phyloP scores from a whole-genome alignment of 1,140 invertebrate species.

The Triops cancriformis region DNA sequence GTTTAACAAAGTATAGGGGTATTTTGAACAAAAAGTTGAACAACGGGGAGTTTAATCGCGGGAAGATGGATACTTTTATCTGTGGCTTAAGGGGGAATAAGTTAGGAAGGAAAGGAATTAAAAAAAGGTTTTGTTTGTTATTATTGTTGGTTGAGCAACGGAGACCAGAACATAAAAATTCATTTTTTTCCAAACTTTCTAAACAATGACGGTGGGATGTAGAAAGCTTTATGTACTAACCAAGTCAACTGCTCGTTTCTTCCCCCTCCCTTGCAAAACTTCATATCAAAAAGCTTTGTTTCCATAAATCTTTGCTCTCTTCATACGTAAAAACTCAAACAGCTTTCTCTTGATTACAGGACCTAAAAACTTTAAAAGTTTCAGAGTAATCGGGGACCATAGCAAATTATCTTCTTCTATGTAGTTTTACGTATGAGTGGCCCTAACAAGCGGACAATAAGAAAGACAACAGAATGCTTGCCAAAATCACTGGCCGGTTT shows the following conservation, averaged over 20 bases:
- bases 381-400: not conserved
- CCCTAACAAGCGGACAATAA: constrained; percentile 13
- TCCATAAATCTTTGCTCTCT: not conserved
- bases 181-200: not conserved
- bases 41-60: not conserved
- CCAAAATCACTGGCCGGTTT: not conserved
- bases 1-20: not conserved
- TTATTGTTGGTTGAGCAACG: not conserved
- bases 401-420: not conserved
- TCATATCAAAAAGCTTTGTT: not conserved
- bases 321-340: constrained; percentile 4
- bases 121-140: not conserved
- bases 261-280: not conserved
- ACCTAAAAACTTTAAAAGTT: not conserved
- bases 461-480: constrained; percentile 5
- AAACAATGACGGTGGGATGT: constrained; percentile 10
- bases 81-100: not conserved
- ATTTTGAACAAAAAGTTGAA: not conserved
- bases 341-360: not conserved
- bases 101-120: not conserved
- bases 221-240: not conserved
- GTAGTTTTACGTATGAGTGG: constrained; percentile 8
- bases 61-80: too few relatives aligned
- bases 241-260: not conserved
- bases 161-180: constrained; percentile 11